Conservation (phyloP, 1,140 invertebrate species). For the Centruroides vittatus region DNA sequence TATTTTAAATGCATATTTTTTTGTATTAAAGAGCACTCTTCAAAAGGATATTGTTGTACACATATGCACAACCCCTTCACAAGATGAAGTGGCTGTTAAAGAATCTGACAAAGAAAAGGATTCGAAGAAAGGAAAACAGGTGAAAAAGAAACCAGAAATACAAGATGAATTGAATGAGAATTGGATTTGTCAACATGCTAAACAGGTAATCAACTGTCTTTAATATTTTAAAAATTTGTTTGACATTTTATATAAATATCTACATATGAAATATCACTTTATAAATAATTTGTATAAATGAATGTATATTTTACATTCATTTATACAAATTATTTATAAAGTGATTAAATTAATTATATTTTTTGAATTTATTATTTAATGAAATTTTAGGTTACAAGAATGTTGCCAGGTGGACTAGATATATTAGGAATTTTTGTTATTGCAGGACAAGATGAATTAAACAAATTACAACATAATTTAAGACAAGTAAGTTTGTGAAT, state of each 20-base stretch:
- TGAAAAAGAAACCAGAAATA: conserved; percentile 11
- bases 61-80: conserved; percentile 50
- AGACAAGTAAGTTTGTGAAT: conserved; percentile 27
- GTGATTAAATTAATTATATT: too few relatives aligned
- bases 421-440: conserved; percentile 47
- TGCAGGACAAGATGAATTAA: conserved; percentile 46
- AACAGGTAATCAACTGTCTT: conserved; percentile 22
- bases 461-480: conserved; percentile 22
- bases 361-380: too few relatives aligned
- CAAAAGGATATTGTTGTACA: conserved; percentile 55
- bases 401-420: conserved; percentile 65
- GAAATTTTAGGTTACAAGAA: conserved; percentile 45
- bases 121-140: conserved; percentile 12
- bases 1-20: too few relatives aligned
- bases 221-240: too few relatives aligned
- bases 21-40: conserved; percentile 32
- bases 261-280: too few relatives aligned
- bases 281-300: too few relatives aligned
- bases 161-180: conserved; percentile 23
- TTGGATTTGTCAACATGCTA: conserved; percentile 30
- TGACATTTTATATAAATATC: too few relatives aligned
- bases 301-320: too few relatives aligned
- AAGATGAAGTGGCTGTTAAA: conserved; percentile 33
- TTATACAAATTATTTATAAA: too few relatives aligned
- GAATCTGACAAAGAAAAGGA: conserved; percentile 21